phyloP scores from a whole-genome alignment of 2,888 invertebrate genomes.

The Scaptomyza cyrtandrae region DNA sequence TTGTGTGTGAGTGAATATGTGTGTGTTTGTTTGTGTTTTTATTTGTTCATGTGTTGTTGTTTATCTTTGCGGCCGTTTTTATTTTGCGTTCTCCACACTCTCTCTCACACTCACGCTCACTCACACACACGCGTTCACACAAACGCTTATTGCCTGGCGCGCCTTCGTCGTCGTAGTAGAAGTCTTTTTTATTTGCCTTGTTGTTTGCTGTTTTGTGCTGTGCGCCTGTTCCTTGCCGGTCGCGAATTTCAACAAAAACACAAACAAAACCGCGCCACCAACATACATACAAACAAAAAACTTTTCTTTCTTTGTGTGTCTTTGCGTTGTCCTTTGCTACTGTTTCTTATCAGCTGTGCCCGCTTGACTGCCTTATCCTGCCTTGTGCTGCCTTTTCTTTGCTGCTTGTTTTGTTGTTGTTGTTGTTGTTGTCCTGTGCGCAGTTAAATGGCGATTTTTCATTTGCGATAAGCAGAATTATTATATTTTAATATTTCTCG shows the following conservation, averaged over 20 bases:
- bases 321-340: conserved; percentile 25
- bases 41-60: conserved; percentile 59
- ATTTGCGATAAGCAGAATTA: conserved; percentile 72
- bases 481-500: conserved; percentile 79
- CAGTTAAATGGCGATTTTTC: conserved; percentile 76
- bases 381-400: conserved; percentile 7
- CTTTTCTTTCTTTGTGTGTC: conserved; percentile 1
- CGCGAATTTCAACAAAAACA: conserved; percentile 80
- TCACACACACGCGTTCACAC: conserved; percentile 11
- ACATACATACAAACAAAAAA: neutral
- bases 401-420: conserved; percentile 2
- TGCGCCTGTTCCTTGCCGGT: conserved; percentile 73
- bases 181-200: conserved; percentile 43
- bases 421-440: conserved; percentile 34
- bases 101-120: conserved; percentile 21
- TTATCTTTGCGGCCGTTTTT: conserved; percentile 73
- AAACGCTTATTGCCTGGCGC: conserved; percentile 32
- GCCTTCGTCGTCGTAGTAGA: conserved; percentile 29
- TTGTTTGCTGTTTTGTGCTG: conserved; percentile 55
- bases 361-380: conserved; percentile 55
- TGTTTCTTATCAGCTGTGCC: conserved; percentile 52
- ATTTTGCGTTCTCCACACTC: conserved; percentile 55
- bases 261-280: conserved; percentile 63
- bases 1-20: conserved; percentile 27
- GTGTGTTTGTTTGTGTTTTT: conserved; percentile 41